These are phyloP conservation scores for Zeugodacus cucurbitae DNA, from an alignment of 1,140 invertebrate species.

Conservation along the genomic window DNA sequence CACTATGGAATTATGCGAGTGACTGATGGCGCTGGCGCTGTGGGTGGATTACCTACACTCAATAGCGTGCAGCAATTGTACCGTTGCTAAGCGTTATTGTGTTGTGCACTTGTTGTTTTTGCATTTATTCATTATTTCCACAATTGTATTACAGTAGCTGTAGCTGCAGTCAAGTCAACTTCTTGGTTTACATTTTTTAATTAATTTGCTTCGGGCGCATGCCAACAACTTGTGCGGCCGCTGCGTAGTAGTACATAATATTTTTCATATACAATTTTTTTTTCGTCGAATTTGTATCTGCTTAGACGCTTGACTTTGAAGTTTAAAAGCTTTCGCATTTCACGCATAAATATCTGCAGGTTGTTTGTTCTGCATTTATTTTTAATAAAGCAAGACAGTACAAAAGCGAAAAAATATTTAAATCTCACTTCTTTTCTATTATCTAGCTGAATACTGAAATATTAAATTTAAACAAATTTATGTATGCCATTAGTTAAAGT, in stretches of 20 bases:
- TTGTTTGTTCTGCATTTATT: not conserved
- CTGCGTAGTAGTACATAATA: not conserved
- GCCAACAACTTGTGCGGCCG: not conserved
- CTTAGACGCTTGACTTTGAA: not conserved
- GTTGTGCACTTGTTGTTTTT: not conserved
- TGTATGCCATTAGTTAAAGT: too few species aligned
- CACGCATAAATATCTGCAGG: not conserved
- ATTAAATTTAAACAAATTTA: not conserved
- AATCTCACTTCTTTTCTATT: not conserved
- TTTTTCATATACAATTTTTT: not conserved
- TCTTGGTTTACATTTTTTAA: constrained; percentile 26
- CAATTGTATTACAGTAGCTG: not conserved
- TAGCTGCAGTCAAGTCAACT: too few species aligned
- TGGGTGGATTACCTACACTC: not conserved
- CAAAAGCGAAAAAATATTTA: not conserved
- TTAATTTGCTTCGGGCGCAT: constrained; percentile 1
- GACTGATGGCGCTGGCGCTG: not conserved
- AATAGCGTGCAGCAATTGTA: not conserved
- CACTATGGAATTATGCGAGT: not conserved
- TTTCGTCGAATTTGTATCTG: not conserved
- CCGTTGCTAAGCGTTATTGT: not conserved
- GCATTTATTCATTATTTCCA: not conserved
- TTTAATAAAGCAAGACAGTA: not conserved
- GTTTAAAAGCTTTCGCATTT: not conserved
- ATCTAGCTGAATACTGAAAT: not conserved